Evolutionary conservation across 2,113 vertebrate genomes (phyloP).

Genomic region (Menura novaehollandiae): DNA sequence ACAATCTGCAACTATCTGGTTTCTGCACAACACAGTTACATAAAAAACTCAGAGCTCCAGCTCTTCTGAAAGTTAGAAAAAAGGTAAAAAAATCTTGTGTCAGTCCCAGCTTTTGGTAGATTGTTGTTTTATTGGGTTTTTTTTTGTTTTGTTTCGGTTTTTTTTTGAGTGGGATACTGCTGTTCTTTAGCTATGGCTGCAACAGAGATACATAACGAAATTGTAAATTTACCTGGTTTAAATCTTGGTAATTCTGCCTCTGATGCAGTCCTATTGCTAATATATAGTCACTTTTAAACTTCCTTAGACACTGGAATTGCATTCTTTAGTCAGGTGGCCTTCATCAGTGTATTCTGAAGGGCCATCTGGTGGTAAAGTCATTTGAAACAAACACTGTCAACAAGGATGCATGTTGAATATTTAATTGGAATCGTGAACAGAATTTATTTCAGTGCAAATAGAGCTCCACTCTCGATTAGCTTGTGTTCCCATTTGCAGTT

Average conservation of each 20-base stretch:
- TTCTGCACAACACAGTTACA: not conserved
- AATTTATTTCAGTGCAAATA: not conserved
- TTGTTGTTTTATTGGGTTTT: not conserved
- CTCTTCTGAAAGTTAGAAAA: not conserved
- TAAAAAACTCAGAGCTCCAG: not conserved
- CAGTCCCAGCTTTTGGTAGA: not conserved
- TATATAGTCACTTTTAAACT: not conserved
- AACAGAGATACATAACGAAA: not conserved
- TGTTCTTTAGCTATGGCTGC: not conserved
- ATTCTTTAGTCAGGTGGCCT: conserved; percentile 45
- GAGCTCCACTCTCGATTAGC: not conserved
- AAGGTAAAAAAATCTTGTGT: not conserved
- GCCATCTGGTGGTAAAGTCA: conserved; percentile 46
- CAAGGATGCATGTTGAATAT: conserved; percentile 21
- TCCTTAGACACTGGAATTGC: not conserved
- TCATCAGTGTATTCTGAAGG: conserved; percentile 25
- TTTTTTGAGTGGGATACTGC: not conserved
- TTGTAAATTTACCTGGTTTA: not conserved
- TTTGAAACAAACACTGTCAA: conserved; percentile 45
- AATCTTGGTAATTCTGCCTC: not conserved
- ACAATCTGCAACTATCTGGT: not conserved
- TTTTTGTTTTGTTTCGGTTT: too few relatives aligned
- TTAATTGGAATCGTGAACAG: conserved; percentile 22
- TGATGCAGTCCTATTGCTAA: not conserved
- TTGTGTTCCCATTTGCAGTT: not conserved